A percentile compares a stretch with the other conserved stretches of the same genome.
phyloP scores from a whole-genome alignment of 2,888 invertebrate species.

The Euclidia mi region DNA sequence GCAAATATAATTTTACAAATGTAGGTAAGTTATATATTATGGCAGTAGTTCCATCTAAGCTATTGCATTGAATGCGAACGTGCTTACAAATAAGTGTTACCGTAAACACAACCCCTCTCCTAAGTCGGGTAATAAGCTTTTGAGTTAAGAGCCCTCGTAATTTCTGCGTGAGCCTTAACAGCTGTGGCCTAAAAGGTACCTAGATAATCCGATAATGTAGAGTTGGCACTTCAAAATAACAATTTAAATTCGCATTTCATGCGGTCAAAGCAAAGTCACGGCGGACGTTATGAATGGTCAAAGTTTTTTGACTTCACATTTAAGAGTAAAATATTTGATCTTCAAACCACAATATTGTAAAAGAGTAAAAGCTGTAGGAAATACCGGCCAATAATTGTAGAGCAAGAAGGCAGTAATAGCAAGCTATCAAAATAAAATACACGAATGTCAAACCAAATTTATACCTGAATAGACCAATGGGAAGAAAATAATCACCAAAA shows the following conservation, averaged over 20 bases:
- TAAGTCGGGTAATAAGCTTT: conserved; percentile 54
- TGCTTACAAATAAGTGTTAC: conserved; percentile 7
- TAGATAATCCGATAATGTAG: conserved; percentile 75
- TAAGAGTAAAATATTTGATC: not conserved
- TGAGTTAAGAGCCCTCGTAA: conserved; percentile 56
- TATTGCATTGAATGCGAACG: not conserved
- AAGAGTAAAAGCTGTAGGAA: too few relatives aligned
- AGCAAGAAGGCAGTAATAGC: too few relatives aligned
- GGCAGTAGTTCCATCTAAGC: not conserved
- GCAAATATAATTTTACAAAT: too few relatives aligned
- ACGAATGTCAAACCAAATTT: too few relatives aligned
- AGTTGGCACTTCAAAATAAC: conserved; percentile 58
- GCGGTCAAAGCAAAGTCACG: conserved; percentile 12
- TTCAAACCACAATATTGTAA: too few relatives aligned
- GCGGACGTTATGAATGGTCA: not conserved
- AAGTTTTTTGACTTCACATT: not conserved
- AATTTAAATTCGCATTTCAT: conserved; percentile 60
- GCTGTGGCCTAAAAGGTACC: conserved; percentile 74
- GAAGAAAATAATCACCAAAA: too few relatives aligned
- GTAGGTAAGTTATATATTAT: too few relatives aligned
- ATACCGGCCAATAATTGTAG: too few relatives aligned
- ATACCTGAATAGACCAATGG: too few relatives aligned
- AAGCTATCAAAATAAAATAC: too few relatives aligned
- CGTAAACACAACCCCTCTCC: conserved; percentile 38
- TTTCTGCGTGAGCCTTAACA: conserved; percentile 65